Evolutionary conservation across 2,113 vertebrate genomes (phyloP).

Genomic region (Arvicanthis niloticus): DNA sequence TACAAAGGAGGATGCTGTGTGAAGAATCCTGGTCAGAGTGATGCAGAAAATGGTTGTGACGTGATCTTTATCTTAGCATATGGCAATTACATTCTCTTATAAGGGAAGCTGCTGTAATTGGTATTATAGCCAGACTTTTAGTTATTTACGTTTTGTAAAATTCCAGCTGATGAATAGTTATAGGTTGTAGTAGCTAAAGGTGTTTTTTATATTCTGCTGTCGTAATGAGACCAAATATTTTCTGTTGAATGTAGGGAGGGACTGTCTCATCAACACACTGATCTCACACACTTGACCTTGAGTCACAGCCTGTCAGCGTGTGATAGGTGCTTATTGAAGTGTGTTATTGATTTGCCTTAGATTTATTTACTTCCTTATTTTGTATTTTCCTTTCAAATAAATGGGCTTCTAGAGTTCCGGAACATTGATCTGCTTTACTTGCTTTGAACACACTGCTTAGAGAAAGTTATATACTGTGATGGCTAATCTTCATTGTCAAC

Average conservation of each 20-base stretch:
- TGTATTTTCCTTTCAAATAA: slow-evolving; percentile 54
- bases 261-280: not conserved
- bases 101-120: slow-evolving; percentile 22
- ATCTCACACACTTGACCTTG: slow-evolving; percentile 54
- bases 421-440: slow-evolving; percentile 31
- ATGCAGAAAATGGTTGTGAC: slow-evolving; percentile 3
- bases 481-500: not conserved
- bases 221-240: not conserved
- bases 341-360: slow-evolving; percentile 45
- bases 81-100: slow-evolving; percentile 28
- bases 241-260: not conserved
- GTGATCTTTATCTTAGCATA: slow-evolving; percentile 25
- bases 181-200: not conserved
- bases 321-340: slow-evolving; percentile 64
- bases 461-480: slow-evolving; percentile 11
- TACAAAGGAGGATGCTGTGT: not conserved
- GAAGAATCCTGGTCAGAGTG: slow-evolving; percentile 2
- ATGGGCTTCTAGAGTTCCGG: slow-evolving; percentile 28
- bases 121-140: not conserved
- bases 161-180: not conserved
- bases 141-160: slow-evolving; percentile 1
- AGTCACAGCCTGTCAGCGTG: not conserved
- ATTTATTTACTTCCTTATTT: slow-evolving; percentile 66
- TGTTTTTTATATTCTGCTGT: not conserved
- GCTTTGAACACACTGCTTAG: slow-evolving; percentile 20